Evolutionary conservation across 2,113 vertebrate genomes (phyloP).

Genomic region (Heptranchias perlo): DNA sequence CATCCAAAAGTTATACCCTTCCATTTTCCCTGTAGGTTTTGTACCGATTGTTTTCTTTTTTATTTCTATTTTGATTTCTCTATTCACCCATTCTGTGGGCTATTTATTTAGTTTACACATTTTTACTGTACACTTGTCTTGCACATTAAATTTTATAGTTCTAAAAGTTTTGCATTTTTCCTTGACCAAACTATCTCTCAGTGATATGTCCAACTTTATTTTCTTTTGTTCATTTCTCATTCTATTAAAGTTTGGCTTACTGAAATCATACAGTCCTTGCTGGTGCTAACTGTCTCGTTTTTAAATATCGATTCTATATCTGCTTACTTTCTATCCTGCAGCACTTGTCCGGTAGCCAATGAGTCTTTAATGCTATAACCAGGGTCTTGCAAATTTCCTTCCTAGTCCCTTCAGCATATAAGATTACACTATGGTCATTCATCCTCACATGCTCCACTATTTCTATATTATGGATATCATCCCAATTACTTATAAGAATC

Average conservation of each 20-base stretch:
- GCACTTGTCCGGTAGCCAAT: background rate
- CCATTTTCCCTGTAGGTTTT: background rate
- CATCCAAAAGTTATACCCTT: background rate
- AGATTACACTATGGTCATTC: background rate
- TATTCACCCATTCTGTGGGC: background rate
- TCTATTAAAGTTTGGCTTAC: background rate
- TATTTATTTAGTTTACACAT: background rate
- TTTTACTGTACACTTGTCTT: background rate
- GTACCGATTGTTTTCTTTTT: background rate
- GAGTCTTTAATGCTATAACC: background rate
- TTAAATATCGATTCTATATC: background rate
- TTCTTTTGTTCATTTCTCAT: background rate
- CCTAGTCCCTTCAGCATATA: background rate
- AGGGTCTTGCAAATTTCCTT: background rate
- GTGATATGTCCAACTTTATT: background rate
- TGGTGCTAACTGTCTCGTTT: background rate
- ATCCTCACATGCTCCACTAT: background rate
- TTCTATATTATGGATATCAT: background rate
- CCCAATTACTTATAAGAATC: background rate
- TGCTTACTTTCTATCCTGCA: background rate
- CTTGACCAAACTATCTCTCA: background rate
- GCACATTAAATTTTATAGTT: background rate
- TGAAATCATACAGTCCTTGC: background rate
- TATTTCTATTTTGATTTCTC: background rate
- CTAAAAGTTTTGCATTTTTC: background rate